phyloP scores from a whole-genome alignment of 2,888 invertebrate species.

The Cheilosia soror region DNA sequence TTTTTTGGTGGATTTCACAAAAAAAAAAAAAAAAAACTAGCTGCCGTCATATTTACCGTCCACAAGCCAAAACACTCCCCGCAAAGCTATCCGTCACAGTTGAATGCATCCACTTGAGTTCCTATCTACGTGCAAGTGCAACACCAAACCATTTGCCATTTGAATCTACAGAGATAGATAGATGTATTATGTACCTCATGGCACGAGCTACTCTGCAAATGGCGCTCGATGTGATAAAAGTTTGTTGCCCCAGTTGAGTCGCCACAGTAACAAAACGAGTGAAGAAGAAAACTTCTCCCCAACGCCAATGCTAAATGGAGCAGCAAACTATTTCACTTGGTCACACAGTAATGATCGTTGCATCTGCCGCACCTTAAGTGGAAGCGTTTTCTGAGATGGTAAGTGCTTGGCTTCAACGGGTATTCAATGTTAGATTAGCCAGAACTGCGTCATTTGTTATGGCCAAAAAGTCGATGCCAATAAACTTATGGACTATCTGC shows the following conservation, averaged over 20 bases:
- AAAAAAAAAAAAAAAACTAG: conserved; percentile 8
- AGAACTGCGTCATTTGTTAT: conserved; percentile 10
- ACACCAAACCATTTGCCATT: conserved; percentile 35
- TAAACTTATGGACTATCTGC: conserved; percentile 15
- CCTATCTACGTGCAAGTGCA: conserved; percentile 10
- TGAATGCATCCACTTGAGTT: conserved; percentile 59
- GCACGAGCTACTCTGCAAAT: conserved; percentile 17
- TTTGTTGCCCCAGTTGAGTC: conserved; percentile 57
- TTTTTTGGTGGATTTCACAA: conserved; percentile 15
- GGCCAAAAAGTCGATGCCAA: conserved; percentile 34
- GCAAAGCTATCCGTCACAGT: conserved; percentile 56
- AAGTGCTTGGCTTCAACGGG: conserved; percentile 4
- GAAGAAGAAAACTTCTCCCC: conserved; percentile 10
- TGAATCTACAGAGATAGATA: conserved; percentile 22
- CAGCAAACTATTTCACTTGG: conserved; percentile 35
- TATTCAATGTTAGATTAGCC: conserved; percentile 12
- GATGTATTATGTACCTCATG: neutral
- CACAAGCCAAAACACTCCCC: neutral
- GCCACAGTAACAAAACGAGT: conserved; percentile 6
- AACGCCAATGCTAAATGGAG: conserved; percentile 51
- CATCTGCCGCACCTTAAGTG: conserved; percentile 46
- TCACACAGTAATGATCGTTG: conserved; percentile 15
- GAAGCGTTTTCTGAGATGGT: neutral
- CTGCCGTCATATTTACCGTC: no score
- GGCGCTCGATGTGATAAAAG: conserved; percentile 63